Evolutionary conservation across 2,888 invertebrate genomes (phyloP).

Genomic region (Drosophila fulvimacula): DNA sequence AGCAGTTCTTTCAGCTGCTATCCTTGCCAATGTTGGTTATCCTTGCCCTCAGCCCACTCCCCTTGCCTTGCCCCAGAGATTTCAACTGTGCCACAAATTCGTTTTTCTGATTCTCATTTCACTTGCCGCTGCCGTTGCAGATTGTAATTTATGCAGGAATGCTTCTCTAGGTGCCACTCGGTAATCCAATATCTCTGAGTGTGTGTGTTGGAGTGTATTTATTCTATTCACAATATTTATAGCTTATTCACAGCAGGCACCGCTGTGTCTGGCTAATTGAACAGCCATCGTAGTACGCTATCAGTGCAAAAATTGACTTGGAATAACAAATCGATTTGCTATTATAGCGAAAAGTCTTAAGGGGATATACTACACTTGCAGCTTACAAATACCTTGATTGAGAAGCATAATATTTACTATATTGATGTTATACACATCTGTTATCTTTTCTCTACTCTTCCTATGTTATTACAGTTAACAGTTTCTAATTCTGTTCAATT

Average conservation of each 20-base stretch:
- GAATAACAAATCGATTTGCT: neutral
- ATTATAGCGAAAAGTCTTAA: neutral
- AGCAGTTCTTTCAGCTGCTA: constrained; percentile 31
- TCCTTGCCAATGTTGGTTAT: constrained; percentile 23
- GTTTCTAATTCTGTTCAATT: too few species aligned
- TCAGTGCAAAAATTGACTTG: constrained; percentile 12
- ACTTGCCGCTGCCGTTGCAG: constrained; percentile 21
- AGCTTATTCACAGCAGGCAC: constrained; percentile 21
- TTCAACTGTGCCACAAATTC: constrained; percentile 41
- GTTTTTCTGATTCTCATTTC: constrained; percentile 21
- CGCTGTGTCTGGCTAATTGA: constrained; percentile 41
- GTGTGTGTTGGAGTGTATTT: constrained; percentile 8
- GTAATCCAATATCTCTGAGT: constrained; percentile 4
- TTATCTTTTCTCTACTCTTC: too few species aligned
- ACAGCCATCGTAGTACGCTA: constrained; percentile 14
- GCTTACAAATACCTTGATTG: neutral
- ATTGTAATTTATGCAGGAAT: constrained; percentile 55
- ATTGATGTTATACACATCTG: too few species aligned
- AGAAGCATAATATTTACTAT: too few species aligned
- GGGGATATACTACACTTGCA: neutral
- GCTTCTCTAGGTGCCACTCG: constrained; percentile 1
- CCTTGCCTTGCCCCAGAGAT: constrained; percentile 16
- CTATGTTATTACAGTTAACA: too few species aligned
- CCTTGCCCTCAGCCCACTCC: neutral
- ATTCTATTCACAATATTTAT: constrained; percentile 42